phyloP scores from a whole-genome alignment of 2,113 vertebrate species.

The Centrocercus urophasianus region DNA sequence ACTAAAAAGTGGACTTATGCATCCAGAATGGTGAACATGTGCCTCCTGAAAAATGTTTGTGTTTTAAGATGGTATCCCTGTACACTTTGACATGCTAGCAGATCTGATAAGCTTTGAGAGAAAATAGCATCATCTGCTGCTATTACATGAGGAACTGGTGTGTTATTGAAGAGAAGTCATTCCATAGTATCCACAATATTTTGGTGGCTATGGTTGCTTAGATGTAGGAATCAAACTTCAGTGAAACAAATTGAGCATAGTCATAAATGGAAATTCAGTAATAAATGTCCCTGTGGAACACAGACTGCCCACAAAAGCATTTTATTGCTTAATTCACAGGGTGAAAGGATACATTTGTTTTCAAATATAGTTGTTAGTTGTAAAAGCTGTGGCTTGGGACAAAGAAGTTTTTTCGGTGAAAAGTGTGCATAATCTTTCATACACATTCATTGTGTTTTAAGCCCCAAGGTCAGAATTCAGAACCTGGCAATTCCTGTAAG shows the following conservation, averaged over 20 bases:
- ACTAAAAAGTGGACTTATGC: not conserved
- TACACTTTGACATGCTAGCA: not conserved
- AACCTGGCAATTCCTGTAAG: not conserved
- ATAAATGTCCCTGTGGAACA: not conserved
- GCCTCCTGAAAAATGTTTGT: not conserved
- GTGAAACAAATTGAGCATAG: not conserved
- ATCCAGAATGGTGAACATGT: not conserved
- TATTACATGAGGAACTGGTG: not conserved
- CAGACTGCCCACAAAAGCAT: not conserved
- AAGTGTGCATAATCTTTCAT: not conserved
- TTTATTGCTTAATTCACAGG: not conserved
- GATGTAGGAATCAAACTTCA: not conserved
- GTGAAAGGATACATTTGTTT: not conserved
- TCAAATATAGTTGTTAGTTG: not conserved
- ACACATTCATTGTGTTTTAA: not conserved
- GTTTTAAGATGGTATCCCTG: not conserved
- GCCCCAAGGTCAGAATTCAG: not conserved
- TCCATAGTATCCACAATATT: not conserved
- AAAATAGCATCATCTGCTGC: not conserved
- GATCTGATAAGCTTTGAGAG: not conserved
- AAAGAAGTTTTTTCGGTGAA: not conserved
- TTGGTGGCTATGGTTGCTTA: constrained; percentile 14
- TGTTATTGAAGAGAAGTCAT: not conserved
- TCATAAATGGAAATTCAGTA: not conserved
- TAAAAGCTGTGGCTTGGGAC: not conserved